Evolutionary conservation across 2,888 invertebrate species (phyloP).

Genomic region (Orthosia gracilis): DNA sequence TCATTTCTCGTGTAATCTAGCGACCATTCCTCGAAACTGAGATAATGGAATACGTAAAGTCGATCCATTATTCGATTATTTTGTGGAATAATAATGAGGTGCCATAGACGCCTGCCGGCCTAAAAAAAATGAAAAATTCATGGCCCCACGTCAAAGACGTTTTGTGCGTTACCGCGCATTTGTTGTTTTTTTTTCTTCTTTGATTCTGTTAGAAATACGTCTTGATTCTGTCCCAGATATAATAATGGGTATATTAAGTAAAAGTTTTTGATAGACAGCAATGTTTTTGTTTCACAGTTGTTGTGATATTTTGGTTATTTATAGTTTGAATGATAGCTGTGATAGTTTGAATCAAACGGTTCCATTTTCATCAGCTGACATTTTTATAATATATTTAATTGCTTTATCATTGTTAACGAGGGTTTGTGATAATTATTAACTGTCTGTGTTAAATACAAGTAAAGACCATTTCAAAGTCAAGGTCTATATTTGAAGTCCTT

Average conservation of each 20-base stretch:
- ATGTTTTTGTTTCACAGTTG: constrained; percentile 57
- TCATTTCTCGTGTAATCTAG: constrained; percentile 75
- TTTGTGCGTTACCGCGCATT: constrained; percentile 67
- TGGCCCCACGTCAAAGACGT: constrained; percentile 74
- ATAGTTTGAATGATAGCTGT: constrained; percentile 42
- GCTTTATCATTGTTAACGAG: neutral
- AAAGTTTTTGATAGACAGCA: constrained; percentile 43
- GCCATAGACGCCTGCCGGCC: constrained; percentile 78
- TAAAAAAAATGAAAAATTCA: constrained; percentile 66
- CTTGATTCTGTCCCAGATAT: constrained; percentile 68
- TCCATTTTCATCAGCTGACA: constrained; percentile 32
- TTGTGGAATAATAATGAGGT: constrained; percentile 85
- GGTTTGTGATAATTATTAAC: neutral
- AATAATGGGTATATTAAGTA: constrained; percentile 72
- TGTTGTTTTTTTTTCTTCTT: constrained; percentile 63
- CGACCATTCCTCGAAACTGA: constrained; percentile 81
- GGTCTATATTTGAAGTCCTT: too few relatives aligned
- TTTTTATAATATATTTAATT: constrained; percentile 34
- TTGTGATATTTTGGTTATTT: constrained; percentile 60
- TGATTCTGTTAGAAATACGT: constrained; percentile 69
- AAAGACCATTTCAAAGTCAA: too few relatives aligned
- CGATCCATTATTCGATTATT: constrained; percentile 82
- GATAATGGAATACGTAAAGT: constrained; percentile 81
- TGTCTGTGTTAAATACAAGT: too few relatives aligned
- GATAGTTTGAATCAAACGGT: constrained; percentile 42